Evolutionary conservation across 2,888 invertebrate species (phyloP).

Genomic region (Drosophila testacea): DNA sequence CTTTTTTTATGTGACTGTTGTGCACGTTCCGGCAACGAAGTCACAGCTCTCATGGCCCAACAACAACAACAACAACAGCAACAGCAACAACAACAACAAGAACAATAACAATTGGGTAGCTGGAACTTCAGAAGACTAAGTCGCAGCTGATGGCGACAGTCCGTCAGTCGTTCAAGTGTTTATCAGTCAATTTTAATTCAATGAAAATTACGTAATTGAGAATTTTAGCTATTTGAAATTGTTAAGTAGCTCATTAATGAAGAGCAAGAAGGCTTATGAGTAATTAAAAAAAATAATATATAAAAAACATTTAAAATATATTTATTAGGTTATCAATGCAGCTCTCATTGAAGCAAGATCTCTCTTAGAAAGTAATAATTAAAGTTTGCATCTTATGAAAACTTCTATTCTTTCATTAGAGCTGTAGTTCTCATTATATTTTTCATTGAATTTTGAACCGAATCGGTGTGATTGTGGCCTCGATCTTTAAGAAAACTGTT

Average conservation of each 20-base stretch:
- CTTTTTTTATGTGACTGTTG: conserved; percentile 46
- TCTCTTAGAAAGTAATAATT: too few species aligned
- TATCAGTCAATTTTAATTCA: conserved; percentile 66
- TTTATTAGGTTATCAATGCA: too few species aligned
- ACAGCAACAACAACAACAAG: conserved; percentile 13
- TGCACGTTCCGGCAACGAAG: conserved; percentile 64
- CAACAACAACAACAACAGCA: conserved; percentile 5
- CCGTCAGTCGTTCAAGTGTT: conserved; percentile 65
- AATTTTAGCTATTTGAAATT: conserved; percentile 34
- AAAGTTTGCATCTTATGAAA: too few species aligned
- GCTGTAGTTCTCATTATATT: too few species aligned
- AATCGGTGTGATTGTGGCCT: too few species aligned
- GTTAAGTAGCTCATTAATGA: conserved; percentile 24
- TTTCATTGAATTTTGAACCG: too few species aligned
- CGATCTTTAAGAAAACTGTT: too few species aligned
- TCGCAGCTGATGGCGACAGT: conserved; percentile 11
- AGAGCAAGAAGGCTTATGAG: background rate
- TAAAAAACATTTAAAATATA: too few species aligned
- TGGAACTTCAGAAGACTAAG: conserved; percentile 1
- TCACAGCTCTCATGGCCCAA: conserved; percentile 35
- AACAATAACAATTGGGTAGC: conserved; percentile 17
- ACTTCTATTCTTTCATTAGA: too few species aligned
- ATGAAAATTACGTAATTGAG: conserved; percentile 65
- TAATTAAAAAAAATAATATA: too few species aligned
- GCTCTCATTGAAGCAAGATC: too few species aligned